phyloP scores from a whole-genome alignment of 2,113 vertebrate genomes.

The Chrysemys picta region DNA sequence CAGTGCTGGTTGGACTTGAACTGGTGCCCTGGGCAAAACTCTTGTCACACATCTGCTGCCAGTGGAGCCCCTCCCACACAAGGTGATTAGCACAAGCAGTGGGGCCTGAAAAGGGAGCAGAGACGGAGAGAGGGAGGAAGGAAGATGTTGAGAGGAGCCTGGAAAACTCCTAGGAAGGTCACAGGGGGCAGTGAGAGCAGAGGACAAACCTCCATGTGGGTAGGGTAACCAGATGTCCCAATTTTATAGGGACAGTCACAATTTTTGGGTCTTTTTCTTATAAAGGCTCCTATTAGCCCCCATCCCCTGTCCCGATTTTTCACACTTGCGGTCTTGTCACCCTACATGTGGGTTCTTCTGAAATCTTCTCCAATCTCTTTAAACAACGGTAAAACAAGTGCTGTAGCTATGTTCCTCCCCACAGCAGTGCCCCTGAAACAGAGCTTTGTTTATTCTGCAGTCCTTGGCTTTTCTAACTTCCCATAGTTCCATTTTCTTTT shows the following conservation, averaged over 20 bases:
- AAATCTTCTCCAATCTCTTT: background rate
- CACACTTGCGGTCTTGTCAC: no score
- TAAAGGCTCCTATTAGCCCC: no score
- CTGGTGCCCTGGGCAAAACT: background rate
- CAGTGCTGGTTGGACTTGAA: background rate
- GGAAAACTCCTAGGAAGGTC: no score
- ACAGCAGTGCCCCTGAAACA: background rate
- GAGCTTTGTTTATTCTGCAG: background rate
- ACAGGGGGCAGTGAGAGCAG: no score
- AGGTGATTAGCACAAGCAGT: no score
- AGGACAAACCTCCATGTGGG: background rate
- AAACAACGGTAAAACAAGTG: background rate
- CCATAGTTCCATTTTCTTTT: background rate
- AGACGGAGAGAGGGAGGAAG: no score
- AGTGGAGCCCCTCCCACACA: no score
- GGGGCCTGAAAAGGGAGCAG: no score
- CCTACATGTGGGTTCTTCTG: background rate
- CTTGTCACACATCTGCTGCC: background rate
- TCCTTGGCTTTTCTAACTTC: background rate
- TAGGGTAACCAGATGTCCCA: background rate
- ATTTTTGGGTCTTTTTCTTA: no score
- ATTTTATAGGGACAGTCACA: no score
- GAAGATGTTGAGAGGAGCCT: no score
- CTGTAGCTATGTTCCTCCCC: background rate
- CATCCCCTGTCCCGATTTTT: no score